Evolutionary conservation across 2,888 invertebrate genomes (phyloP).

Genomic region (Caradrina clavipalpis): DNA sequence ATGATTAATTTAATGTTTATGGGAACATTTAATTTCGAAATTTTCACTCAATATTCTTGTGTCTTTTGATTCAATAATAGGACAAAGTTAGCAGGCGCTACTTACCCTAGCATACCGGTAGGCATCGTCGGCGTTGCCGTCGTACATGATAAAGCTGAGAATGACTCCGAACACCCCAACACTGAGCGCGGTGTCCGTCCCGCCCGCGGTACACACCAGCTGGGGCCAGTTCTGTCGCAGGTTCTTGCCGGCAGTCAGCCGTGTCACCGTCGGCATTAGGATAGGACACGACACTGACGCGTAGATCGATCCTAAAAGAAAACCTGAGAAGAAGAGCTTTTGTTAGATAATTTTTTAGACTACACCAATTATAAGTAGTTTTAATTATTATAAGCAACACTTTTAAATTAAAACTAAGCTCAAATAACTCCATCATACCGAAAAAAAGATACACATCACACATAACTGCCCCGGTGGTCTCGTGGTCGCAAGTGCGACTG

Average conservation of each 20-base stretch:
- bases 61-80: neutral
- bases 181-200: slow-evolving; percentile 84
- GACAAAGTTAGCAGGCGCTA: neutral
- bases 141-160: slow-evolving; percentile 78
- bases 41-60: neutral
- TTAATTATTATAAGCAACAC: neutral
- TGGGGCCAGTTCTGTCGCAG: slow-evolving; percentile 81
- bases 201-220: slow-evolving; percentile 83
- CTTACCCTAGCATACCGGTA: slow-evolving; percentile 81
- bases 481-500: too few species aligned
- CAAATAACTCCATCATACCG: too few species aligned
- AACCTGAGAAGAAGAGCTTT: slow-evolving; percentile 69
- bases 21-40: too few species aligned
- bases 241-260: slow-evolving; percentile 67
- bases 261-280: slow-evolving; percentile 80
- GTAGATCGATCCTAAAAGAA: slow-evolving; percentile 82
- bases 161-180: slow-evolving; percentile 85
- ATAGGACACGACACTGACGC: slow-evolving; percentile 85
- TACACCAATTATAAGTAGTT: neutral
- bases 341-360: neutral
- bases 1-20: neutral
- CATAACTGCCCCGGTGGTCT: too few species aligned
- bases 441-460: too few species aligned
- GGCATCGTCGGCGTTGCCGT: slow-evolving; percentile 71
- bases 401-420: neutral